These are phyloP conservation scores for Heliconius hewitsoni DNA, from an alignment of 1,140 invertebrate genomes.

Conservation along the genomic window DNA sequence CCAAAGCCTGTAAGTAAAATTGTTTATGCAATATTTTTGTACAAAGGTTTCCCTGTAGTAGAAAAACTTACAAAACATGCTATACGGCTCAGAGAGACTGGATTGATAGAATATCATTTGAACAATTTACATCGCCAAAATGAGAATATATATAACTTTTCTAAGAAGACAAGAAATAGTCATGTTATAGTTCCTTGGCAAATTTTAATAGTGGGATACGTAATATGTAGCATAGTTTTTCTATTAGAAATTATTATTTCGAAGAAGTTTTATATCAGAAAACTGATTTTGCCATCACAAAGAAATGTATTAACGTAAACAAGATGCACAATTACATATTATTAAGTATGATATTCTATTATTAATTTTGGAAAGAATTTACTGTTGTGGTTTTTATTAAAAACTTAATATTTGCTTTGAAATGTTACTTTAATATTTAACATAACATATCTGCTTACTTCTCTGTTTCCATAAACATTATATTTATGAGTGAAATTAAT, in stretches of 20 bases:
- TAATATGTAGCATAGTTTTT: neutral
- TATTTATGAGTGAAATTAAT: no score
- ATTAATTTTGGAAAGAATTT: no score
- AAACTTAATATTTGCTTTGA: neutral
- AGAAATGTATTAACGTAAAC: neutral
- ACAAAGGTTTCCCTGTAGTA: conserved; percentile 60
- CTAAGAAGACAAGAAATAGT: neutral
- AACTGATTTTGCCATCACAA: neutral
- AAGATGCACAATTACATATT: no score
- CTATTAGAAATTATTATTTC: neutral
- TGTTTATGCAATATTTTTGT: conserved; percentile 52
- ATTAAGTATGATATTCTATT: neutral
- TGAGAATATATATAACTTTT: conserved; percentile 26
- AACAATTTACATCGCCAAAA: conserved; percentile 27
- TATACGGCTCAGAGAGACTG: conserved; percentile 53
- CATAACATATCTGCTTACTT: no score
- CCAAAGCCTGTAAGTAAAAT: conserved; percentile 43
- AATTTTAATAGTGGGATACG: conserved; percentile 42
- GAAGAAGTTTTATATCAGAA: neutral
- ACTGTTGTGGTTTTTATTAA: neutral
- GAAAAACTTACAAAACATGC: conserved; percentile 37
- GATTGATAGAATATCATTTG: conserved; percentile 44
- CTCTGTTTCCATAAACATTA: no score
- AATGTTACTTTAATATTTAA: neutral
- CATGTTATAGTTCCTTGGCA: conserved; percentile 48